phyloP scores from a whole-genome alignment of 2,797 vertebrate genomes.

The Oreonectes daqikongensis region DNA sequence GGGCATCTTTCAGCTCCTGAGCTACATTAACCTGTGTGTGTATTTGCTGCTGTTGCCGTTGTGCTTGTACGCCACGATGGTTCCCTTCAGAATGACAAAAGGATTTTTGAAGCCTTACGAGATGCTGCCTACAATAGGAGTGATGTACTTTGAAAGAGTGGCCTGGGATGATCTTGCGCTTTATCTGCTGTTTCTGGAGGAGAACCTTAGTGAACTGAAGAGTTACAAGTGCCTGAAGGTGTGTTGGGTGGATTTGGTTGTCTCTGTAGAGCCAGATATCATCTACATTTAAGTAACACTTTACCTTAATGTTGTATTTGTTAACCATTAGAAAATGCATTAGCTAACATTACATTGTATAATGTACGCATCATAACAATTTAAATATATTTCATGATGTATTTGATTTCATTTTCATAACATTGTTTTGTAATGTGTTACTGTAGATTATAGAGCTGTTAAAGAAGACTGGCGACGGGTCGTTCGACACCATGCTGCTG shows the following conservation, averaged over 20 bases:
- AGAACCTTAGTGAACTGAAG: slow-evolving; percentile 95
- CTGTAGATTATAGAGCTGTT: slow-evolving; percentile 80
- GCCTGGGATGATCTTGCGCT: slow-evolving; percentile 87
- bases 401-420: too few species aligned
- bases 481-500: slow-evolving; percentile 84
- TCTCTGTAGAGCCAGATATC: not conserved
- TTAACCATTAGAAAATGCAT: too few species aligned
- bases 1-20: slow-evolving; percentile 91
- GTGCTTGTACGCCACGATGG: slow-evolving; percentile 81
- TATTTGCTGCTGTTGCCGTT: slow-evolving; percentile 82
- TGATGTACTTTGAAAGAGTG: slow-evolving; percentile 73
- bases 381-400: too few species aligned
- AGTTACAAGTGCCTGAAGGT: slow-evolving; percentile 93
- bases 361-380: too few species aligned
- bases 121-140: slow-evolving; percentile 84
- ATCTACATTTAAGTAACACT: too few species aligned
- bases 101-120: slow-evolving; percentile 85
- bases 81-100: slow-evolving; percentile 77
- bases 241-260: not conserved
- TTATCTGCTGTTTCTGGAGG: slow-evolving; percentile 90
- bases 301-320: too few species aligned
- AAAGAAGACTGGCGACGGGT: slow-evolving; percentile 76
- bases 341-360: too few species aligned
- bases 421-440: not conserved
- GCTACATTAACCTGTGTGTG: slow-evolving; percentile 86